A percentile compares a stretch with the other conserved stretches of the same genome.
phyloP scores from a whole-genome alignment of 2,888 invertebrate species.

The Athalia circularis region DNA sequence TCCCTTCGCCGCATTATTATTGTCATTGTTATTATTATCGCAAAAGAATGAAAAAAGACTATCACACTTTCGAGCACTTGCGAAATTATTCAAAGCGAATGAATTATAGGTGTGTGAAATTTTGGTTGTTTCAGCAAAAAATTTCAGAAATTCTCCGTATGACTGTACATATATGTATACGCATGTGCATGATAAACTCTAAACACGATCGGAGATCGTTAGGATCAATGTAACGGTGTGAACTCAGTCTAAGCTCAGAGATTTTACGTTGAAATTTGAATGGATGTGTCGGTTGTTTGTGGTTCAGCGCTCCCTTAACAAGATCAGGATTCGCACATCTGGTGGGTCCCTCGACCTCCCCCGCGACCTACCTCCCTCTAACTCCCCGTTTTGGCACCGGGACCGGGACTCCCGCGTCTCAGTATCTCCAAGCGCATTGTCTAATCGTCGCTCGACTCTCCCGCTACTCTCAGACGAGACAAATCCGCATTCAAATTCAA shows the following conservation, averaged over 20 bases:
- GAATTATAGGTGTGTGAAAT: too few relatives aligned
- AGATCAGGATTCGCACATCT: constrained; percentile 71
- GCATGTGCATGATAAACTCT: background rate
- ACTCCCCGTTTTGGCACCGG: background rate
- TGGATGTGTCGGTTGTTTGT: constrained; percentile 68
- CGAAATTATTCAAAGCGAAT: too few relatives aligned
- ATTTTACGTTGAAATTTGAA: constrained; percentile 70
- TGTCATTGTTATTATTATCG: background rate
- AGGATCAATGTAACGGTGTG: constrained; percentile 49
- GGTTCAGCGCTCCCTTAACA: constrained; percentile 72
- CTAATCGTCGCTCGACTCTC: constrained; percentile 65
- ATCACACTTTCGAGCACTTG: too few relatives aligned
- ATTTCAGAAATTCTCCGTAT: background rate
- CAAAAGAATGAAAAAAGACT: background rate
- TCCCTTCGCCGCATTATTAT: too few relatives aligned
- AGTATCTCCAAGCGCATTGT: constrained; percentile 65
- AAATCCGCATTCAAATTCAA: constrained; percentile 66
- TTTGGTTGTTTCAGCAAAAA: background rate
- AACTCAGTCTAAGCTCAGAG: constrained; percentile 59
- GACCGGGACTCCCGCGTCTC: constrained; percentile 52
- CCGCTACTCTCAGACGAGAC: constrained; percentile 60
- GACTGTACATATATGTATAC: background rate
- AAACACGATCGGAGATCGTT: constrained; percentile 7
- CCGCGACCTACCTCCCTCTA: constrained; percentile 26
- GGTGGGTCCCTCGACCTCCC: constrained; percentile 56